Evolutionary conservation across 1,140 invertebrate genomes (phyloP).

Genomic region (Achatina immaculata): DNA sequence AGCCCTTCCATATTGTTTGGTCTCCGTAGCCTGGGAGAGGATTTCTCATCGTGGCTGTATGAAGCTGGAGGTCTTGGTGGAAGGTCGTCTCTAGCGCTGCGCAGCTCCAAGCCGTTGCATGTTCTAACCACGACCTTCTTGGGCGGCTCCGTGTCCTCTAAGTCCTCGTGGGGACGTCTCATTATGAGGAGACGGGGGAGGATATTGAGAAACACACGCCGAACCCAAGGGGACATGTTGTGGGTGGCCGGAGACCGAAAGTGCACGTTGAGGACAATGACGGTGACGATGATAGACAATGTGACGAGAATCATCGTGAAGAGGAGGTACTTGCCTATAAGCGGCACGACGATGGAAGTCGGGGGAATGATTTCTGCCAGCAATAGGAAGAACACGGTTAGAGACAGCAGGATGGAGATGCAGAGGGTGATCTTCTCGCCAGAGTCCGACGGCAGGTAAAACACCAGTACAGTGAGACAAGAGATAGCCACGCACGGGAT

Average conservation of each 20-base stretch:
- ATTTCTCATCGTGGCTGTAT: constrained; percentile 30
- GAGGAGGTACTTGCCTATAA: constrained; percentile 97
- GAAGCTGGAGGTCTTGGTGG: constrained; percentile 26
- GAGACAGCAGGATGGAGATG: constrained; percentile 98
- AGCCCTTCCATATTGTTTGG: constrained; percentile 34
- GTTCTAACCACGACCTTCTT: constrained; percentile 80
- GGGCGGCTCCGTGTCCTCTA: constrained; percentile 41
- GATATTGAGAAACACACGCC: constrained; percentile 91
- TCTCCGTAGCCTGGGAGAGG: not conserved
- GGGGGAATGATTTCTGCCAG: constrained; percentile 99
- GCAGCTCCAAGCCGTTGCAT: constrained; percentile 84
- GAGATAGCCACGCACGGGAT: constrained; percentile 76
- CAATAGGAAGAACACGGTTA: constrained; percentile 99
- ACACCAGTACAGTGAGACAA: constrained; percentile 96
- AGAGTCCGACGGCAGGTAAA: constrained; percentile 97
- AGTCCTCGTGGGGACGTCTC: constrained; percentile 61
- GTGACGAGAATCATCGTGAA: constrained; percentile 99
- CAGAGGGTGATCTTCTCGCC: constrained; percentile 98
- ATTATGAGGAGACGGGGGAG: constrained; percentile 79
- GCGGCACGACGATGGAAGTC: constrained; percentile 95
- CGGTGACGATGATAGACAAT: constrained; percentile 97
- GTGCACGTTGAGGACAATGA: constrained; percentile 97
- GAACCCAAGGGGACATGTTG: constrained; percentile 93
- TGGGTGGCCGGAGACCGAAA: constrained; percentile 97
- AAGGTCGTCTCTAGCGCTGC: constrained; percentile 71